Percentiles rank a stretch among this genome's conserved stretches.
These are phyloP conservation scores for Eupithecia vulgata DNA, from an alignment of 2,888 invertebrate species.

Conservation along the genomic window DNA sequence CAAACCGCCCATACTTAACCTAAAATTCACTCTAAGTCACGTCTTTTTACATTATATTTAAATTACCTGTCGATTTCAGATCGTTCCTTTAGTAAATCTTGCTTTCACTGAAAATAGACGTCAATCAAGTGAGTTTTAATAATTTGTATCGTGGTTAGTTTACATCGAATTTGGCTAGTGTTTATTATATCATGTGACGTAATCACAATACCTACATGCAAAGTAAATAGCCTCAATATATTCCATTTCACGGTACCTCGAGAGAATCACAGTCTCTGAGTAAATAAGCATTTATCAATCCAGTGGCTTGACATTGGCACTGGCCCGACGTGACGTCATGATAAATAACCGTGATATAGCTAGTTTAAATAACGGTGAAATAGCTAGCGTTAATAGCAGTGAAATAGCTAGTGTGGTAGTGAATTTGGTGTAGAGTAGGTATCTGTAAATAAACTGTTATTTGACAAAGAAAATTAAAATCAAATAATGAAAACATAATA, in stretches of 20 bases:
- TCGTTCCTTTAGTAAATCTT: too few relatives aligned
- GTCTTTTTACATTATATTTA: too few relatives aligned
- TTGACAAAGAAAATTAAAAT: too few relatives aligned
- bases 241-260: constrained; percentile 17
- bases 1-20: too few relatives aligned
- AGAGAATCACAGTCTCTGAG: constrained; percentile 6
- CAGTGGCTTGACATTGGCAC: constrained; percentile 17
- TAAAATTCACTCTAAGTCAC: too few relatives aligned
- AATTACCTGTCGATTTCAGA: too few relatives aligned
- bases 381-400: background rate
- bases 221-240: constrained; percentile 22
- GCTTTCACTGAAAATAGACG: too few relatives aligned
- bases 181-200: background rate
- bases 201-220: background rate
- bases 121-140: too few relatives aligned
- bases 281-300: constrained; percentile 33
- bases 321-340: constrained; percentile 18
- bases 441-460: too few relatives aligned
- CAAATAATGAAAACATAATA: too few relatives aligned
- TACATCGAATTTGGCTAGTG: too few relatives aligned
- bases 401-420: background rate
- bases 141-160: too few relatives aligned
- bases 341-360: constrained; percentile 11
- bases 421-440: background rate
- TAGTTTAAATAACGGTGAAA: constrained; percentile 1